These are phyloP conservation scores for Simalia tracyae DNA, from an alignment of 2,797 vertebrate genomes.

Conservation along the genomic window DNA sequence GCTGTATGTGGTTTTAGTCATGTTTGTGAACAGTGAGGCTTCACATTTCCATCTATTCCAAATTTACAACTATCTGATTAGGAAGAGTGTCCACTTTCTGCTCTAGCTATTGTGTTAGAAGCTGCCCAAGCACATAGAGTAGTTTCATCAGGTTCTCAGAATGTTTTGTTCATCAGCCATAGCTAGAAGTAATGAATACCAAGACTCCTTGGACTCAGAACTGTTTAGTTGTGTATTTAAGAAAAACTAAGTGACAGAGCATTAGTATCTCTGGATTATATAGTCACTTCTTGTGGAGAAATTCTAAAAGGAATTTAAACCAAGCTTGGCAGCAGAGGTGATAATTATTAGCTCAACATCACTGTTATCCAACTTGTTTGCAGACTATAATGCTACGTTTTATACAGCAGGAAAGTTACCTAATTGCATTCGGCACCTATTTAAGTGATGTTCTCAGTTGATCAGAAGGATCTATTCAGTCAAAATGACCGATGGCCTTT, in stretches of 20 bases:
- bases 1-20: not conserved
- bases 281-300: conserved; percentile 40
- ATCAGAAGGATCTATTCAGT: conserved; percentile 39
- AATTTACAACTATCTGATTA: not conserved
- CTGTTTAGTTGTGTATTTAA: conserved; percentile 30
- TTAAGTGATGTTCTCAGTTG: conserved; percentile 48
- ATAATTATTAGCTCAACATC: conserved; percentile 52
- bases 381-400: conserved; percentile 44
- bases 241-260: not conserved
- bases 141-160: not conserved
- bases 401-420: conserved; percentile 37
- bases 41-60: not conserved
- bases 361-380: conserved; percentile 55
- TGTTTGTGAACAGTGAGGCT: not conserved
- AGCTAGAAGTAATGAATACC: not conserved
- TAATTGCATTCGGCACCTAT: conserved; percentile 42
- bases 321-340: conserved; percentile 70
- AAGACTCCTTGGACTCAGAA: not conserved
- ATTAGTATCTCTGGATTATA: not conserved
- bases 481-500: conserved; percentile 30
- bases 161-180: not conserved
- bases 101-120: not conserved
- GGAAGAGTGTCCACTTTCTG: not conserved
- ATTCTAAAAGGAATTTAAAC: conserved; percentile 13
- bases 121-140: not conserved